Evolutionary conservation across 1,140 invertebrate species (phyloP).

Genomic region (Rhysida immarginata): DNA sequence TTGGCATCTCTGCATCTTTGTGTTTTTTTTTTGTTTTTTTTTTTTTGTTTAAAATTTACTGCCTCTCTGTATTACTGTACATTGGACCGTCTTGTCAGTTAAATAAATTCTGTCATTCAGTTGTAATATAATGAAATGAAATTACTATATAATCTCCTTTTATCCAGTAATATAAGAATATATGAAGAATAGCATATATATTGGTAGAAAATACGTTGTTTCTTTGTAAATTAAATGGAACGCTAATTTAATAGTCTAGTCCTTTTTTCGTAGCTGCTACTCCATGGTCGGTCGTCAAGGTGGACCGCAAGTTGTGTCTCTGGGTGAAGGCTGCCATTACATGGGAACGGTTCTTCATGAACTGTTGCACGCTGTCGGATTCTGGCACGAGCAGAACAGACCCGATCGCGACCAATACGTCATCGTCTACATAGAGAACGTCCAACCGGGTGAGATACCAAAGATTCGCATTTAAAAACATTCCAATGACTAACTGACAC

Average conservation of each 20-base stretch:
- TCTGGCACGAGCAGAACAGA: constrained; percentile 73
- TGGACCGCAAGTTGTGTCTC: constrained; percentile 37
- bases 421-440: constrained; percentile 52
- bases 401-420: constrained; percentile 60
- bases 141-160: no score
- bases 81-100: no score
- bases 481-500: not conserved
- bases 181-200: not conserved
- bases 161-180: not conserved
- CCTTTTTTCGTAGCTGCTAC: constrained; percentile 31
- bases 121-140: no score
- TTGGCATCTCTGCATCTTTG: no score
- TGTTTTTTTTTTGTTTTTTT: no score
- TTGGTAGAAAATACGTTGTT: not conserved
- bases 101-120: no score
- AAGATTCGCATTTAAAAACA: not conserved
- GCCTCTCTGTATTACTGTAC: no score
- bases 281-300: constrained; percentile 37
- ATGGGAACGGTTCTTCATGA: constrained; percentile 67
- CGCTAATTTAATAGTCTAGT: not conserved
- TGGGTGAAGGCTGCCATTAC: constrained; percentile 48
- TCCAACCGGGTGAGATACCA: constrained; percentile 37
- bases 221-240: not conserved
- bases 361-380: constrained; percentile 67
- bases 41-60: no score